Evolutionary conservation across 2,797 vertebrate genomes (phyloP).

Genomic region (Heliangelus exortis): DNA sequence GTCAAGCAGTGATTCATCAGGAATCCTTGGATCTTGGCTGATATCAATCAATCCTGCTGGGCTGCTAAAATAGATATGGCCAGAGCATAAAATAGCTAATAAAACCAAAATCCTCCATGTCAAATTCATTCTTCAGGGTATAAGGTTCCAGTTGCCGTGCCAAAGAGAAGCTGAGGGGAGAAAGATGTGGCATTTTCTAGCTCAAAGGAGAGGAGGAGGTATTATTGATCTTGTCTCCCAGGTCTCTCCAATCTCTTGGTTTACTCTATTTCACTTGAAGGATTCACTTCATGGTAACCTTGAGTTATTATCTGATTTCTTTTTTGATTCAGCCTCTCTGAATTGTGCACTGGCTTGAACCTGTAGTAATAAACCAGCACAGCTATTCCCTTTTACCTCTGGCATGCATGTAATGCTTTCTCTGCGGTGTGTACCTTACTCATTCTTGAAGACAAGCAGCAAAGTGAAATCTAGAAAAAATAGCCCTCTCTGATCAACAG

Average conservation of each 20-base stretch:
- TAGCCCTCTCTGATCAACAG: background rate
- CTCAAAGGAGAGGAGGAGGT: slow-evolving; percentile 6
- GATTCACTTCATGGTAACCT: slow-evolving; percentile 55
- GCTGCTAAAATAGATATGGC: slow-evolving; percentile 62
- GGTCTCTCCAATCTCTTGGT: slow-evolving; percentile 36
- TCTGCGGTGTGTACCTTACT: background rate
- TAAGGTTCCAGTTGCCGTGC: slow-evolving; percentile 35
- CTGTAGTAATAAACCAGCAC: slow-evolving; percentile 46
- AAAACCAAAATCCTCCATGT: slow-evolving; percentile 44
- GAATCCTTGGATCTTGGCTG: slow-evolving; percentile 61
- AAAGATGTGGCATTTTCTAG: slow-evolving; percentile 39
- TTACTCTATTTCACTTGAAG: slow-evolving; percentile 56
- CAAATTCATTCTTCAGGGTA: slow-evolving; percentile 61
- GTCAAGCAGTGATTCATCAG: slow-evolving; percentile 48
- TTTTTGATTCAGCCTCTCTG: slow-evolving; percentile 51
- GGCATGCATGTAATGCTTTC: slow-evolving; percentile 17
- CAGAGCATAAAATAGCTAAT: slow-evolving; percentile 54
- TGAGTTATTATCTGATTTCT: slow-evolving; percentile 70
- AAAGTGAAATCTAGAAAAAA: slow-evolving; percentile 44
- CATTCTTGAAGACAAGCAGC: slow-evolving; percentile 12
- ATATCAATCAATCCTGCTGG: slow-evolving; percentile 44
- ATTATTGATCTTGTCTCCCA: slow-evolving; percentile 57
- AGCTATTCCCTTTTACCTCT: slow-evolving; percentile 41
- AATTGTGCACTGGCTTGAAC: slow-evolving; percentile 54
- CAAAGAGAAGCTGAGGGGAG: slow-evolving; percentile 29